Evolutionary conservation across 2,888 invertebrate genomes (phyloP).

Genomic region (Drosophila neoperkinsi): DNA sequence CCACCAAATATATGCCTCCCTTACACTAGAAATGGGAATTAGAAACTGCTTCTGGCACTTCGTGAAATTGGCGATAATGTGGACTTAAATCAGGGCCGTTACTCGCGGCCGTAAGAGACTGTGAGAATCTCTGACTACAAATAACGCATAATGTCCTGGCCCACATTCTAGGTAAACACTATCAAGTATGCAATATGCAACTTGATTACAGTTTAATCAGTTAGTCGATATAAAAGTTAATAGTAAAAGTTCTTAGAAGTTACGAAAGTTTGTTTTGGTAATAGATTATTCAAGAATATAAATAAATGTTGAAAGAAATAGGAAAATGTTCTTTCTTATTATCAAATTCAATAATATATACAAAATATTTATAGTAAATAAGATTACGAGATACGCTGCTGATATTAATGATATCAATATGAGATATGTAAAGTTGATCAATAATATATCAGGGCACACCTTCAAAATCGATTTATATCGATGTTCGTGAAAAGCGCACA

Average conservation of each 20-base stretch:
- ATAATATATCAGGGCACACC: neutral
- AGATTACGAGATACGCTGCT: too few relatives aligned
- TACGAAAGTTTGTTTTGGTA: neutral
- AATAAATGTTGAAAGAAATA: neutral
- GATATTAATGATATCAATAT: neutral
- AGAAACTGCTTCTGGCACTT: constrained; percentile 32
- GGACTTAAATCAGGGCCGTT: constrained; percentile 60
- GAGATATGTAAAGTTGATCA: neutral
- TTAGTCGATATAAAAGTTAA: neutral
- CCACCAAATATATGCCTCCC: constrained; percentile 49
- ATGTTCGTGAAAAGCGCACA: neutral
- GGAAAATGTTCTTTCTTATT: neutral
- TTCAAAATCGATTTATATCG: neutral
- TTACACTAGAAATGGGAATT: constrained; percentile 43
- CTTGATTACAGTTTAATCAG: too few relatives aligned
- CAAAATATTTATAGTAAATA: too few relatives aligned
- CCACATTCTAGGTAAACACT: constrained; percentile 33
- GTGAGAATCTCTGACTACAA: constrained; percentile 27
- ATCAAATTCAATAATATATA: neutral
- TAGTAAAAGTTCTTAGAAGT: neutral
- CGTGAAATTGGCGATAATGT: constrained; percentile 75
- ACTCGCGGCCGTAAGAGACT: constrained; percentile 12
- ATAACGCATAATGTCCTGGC: constrained; percentile 21
- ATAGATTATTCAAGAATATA: neutral
- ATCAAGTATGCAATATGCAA: constrained; percentile 10